Conservation (phyloP, 1,140 invertebrate genomes). For the Yoshiicerus persimilis region DNA sequence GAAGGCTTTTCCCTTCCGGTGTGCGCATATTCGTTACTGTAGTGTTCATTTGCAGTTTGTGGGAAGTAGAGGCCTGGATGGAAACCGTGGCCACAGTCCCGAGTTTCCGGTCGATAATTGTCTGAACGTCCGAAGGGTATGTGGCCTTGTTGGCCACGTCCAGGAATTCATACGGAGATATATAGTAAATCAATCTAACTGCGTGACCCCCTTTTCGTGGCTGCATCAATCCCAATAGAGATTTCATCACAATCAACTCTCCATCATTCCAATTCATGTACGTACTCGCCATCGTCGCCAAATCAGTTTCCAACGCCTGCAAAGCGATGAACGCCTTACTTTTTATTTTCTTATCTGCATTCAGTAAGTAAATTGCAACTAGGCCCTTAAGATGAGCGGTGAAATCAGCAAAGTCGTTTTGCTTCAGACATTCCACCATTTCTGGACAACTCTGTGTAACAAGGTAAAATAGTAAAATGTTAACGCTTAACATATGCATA, state of each 20-base stretch:
- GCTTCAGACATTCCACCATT: constrained; percentile 73
- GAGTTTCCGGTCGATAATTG: constrained; percentile 68
- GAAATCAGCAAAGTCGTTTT: constrained; percentile 89
- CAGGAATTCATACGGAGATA: constrained; percentile 89
- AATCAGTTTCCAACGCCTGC: constrained; percentile 86
- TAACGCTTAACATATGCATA: background rate
- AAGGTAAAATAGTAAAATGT: background rate
- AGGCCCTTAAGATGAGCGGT: constrained; percentile 87
- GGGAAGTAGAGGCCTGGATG: constrained; percentile 82
- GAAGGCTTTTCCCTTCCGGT: constrained; percentile 71
- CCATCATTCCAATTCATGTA: constrained; percentile 80
- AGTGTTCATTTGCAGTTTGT: constrained; percentile 75
- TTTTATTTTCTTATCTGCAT: constrained; percentile 92
- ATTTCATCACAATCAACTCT: constrained; percentile 83
- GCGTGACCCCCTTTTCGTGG: constrained; percentile 70
- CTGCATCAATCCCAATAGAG: constrained; percentile 73
- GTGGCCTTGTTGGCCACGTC: constrained; percentile 72
- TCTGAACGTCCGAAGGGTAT: constrained; percentile 72
- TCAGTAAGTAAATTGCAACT: constrained; percentile 87
- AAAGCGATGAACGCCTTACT: constrained; percentile 89
- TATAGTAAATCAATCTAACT: constrained; percentile 91
- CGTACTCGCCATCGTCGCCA: constrained; percentile 79
- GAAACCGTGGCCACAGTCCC: constrained; percentile 86
- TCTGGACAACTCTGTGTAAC: constrained; percentile 84
- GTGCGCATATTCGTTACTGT: constrained; percentile 70